Evolutionary conservation across 1,140 invertebrate species (phyloP).

Genomic region (Lamellibrachia luymesi): DNA sequence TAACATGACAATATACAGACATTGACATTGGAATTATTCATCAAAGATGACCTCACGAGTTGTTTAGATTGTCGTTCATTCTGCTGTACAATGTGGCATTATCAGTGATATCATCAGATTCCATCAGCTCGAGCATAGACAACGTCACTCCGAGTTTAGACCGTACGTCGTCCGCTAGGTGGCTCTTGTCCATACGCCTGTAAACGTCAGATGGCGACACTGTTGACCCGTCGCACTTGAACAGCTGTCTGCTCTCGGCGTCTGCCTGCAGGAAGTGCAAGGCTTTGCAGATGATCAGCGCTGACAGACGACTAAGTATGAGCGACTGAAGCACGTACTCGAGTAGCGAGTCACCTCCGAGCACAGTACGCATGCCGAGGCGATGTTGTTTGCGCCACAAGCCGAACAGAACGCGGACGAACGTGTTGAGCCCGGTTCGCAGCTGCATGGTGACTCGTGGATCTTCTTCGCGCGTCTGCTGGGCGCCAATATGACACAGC

Average conservation of each 20-base stretch:
- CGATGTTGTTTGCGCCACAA: not conserved
- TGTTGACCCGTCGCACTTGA: not conserved
- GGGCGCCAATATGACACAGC: not conserved
- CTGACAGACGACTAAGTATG: not conserved
- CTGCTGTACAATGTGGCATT: not conserved
- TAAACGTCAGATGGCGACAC: not conserved
- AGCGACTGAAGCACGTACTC: not conserved
- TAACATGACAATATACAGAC: not conserved
- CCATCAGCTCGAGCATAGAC: not conserved
- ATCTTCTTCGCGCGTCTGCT: not conserved
- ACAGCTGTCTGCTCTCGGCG: not conserved
- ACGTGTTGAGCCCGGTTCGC: not conserved
- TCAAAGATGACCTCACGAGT: not conserved
- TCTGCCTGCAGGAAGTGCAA: not conserved
- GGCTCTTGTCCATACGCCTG: not conserved
- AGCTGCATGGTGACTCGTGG: not conserved
- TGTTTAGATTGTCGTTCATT: not conserved
- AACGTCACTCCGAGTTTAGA: not conserved
- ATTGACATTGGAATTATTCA: not conserved
- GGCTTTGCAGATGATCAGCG: not conserved
- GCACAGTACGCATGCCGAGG: not conserved
- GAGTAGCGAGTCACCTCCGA: not conserved
- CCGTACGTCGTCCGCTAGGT: not conserved
- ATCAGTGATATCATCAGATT: not conserved
- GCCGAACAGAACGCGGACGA: not conserved